Evolutionary conservation across 2,797 vertebrate genomes (phyloP).

Genomic region (Pitangus sulphuratus): DNA sequence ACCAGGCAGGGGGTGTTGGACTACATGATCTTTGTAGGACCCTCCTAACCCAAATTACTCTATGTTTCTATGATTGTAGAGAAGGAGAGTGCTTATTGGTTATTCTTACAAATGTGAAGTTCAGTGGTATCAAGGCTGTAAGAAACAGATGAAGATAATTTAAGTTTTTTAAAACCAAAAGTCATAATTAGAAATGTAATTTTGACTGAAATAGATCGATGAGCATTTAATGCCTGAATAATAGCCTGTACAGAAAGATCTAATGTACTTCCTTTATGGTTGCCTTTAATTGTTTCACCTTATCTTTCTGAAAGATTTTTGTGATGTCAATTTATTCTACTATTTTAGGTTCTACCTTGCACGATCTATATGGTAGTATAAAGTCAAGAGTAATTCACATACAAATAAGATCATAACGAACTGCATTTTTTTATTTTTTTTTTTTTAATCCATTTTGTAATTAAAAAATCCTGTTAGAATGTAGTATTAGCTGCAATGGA

Average conservation of each 20-base stretch:
- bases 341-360: not conserved
- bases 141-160: not conserved
- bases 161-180: not conserved
- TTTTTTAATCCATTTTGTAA: not conserved
- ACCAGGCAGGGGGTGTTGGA: not conserved
- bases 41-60: not conserved
- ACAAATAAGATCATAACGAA: not conserved
- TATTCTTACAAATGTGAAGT: not conserved
- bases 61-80: not conserved
- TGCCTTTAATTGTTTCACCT: not conserved
- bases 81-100: not conserved
- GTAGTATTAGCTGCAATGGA: not conserved
- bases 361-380: not conserved
- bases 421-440: not conserved
- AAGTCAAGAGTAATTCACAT: not conserved
- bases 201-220: not conserved
- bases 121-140: not conserved
- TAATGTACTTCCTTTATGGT: not conserved
- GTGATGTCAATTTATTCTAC: not conserved
- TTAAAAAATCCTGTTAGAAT: not conserved
- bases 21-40: not conserved
- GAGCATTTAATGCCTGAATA: not conserved
- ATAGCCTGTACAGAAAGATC: not conserved
- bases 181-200: not conserved
- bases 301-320: not conserved